Base-by-base conservation (phyloP, 2,797 vertebrate genomes). In the Oryzias dopingdopingensis region DNA sequence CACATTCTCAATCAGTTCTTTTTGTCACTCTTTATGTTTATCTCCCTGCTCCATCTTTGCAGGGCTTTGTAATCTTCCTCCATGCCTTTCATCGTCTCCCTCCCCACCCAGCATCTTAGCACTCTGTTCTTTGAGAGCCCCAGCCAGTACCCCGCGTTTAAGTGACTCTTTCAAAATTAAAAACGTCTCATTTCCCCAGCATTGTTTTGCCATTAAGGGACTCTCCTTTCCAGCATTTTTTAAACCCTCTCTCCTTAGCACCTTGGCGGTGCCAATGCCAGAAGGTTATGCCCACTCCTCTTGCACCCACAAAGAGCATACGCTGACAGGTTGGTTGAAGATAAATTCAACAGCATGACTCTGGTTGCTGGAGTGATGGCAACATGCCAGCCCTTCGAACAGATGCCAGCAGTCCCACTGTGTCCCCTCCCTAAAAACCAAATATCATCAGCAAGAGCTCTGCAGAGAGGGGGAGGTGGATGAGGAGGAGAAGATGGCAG, bases 261-360 rank as follows among this genome's bases (percentile, higher is more conserved):
- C 68, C 62, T 69, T 69, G 68, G 79, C 65, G 67, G 64, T 46
- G 75, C 15, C 24, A 79, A 59, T 65, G 67, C 69, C 78, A 69
- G 50, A 72, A 70, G 70, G 71, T 80, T 73, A 56, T 70, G 76
- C 74, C 74, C 58, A 74, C 80, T 82, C 53, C 14, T 76, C 80
- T 75, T 64, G 51, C 43, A 49, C 76, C 80, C 76, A 83, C 82
- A 82, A 80, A 81, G 77, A 84, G 72, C 78, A 77, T 88, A 82
- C 82, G 83, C 82, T 88, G 85, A 88, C 81, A 76, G 85, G 69
- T 85, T 72, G 80, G 86, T 83, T 70, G 77, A 79, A 80, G 77
- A 83, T 84, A 79, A 83, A 86, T 86, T 80, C 81, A 78, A 64
- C 76, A 75, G 82, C 52, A 66, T 76, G 80, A 83, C 70, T 83